A percentile compares a stretch with the other conserved stretches of the same genome.
These are phyloP conservation scores for Apis mellifera DNA, from an alignment of 1,140 invertebrate genomes.

Conservation along the genomic window Amel_HAv3.1 CM009932.2:6097501-6098000, in stretches of 20 bases:
- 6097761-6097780: too few species aligned
- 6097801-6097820: neutral
- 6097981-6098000: constrained; percentile 65
- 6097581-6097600: constrained; percentile 47
- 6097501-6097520: neutral
- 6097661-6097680: constrained; percentile 56
- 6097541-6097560: too few species aligned
- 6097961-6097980: constrained; percentile 67
- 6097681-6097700: constrained; percentile 53
- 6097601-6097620: constrained; percentile 50
- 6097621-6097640: constrained; percentile 60
- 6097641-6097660: constrained; percentile 53
- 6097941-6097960: constrained; percentile 66
- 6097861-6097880: constrained; percentile 48
- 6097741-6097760: neutral
- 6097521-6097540: neutral
- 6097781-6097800: neutral
- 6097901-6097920: constrained; percentile 56
- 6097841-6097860: too few species aligned
- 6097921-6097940: constrained; percentile 50
- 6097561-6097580: neutral
- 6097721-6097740: too few species aligned
- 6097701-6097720: neutral
- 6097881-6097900: constrained; percentile 44
- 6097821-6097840: too few species aligned